Base-by-base conservation (phyloP, 2,888 invertebrate species). In the Meliscaeva auricollis region DNA sequence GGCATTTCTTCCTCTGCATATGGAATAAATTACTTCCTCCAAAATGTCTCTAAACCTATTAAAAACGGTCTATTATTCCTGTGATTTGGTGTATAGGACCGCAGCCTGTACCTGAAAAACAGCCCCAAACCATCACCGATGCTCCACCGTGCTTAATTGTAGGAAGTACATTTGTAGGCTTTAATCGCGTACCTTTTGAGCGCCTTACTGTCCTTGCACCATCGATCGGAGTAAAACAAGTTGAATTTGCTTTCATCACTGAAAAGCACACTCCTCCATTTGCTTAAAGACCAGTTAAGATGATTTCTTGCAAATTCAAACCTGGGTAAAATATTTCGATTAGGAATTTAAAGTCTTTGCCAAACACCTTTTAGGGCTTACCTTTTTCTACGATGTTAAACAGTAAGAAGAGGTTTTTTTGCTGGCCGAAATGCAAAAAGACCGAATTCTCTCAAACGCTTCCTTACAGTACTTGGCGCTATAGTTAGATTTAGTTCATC, bases 161-260 rank as follows among this genome's bases (percentile, higher is more conserved):
- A 44, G 15, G 4, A 5, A 44, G 5, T 4, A 48, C 48, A 22
- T 22, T 48, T 48, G 0, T 0, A 20, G 20, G 44, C n/a, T 44
- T 44, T 2, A 44, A 15, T 11, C 44, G 13, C 6, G 8, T 48
- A 6, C 48, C 44, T 46, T 15, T 46, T 8, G 3, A 46, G 15
- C 44, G 44, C 20, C 20, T 48, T 8, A 48, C 48, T 3, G 20
- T 48, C 11, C 13, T 44, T 44, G 11, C 3, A 44, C 17, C 48
- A 48, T 48, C 48, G 44, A 48, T 48, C 48, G 44, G 44, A 48
- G 48, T 48, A 20, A 48, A 48, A 48, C 6, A 15, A 46, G 7
- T 46, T 6, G 15, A 15, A 46, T 38, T 38, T 38, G 35, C 35
- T 38, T 46, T 46, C 17, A 38, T 38, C 11, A 15, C 15, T 46